These are phyloP conservation scores for Sclerodermus sp. DNA, from an alignment of 2,888 invertebrate species.

Conservation along the genomic window DNA sequence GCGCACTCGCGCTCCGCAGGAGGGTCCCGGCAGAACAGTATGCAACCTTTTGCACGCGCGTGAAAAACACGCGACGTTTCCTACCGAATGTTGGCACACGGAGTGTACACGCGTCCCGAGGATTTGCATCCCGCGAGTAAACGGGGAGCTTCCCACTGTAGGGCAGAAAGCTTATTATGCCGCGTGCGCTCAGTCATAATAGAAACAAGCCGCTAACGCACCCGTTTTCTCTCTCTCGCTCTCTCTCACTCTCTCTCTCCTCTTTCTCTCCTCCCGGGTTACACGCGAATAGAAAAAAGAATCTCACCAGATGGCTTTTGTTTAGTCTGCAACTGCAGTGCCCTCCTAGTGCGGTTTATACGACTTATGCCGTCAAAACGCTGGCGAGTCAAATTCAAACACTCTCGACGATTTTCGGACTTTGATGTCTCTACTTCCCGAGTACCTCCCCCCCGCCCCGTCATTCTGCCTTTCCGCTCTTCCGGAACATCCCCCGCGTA, in stretches of 20 bases:
- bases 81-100: no score
- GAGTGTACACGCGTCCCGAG: slow-evolving; percentile 2
- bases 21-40: no score
- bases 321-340: slow-evolving; percentile 38
- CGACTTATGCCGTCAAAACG: no score
- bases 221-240: background rate
- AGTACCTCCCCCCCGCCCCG: no score
- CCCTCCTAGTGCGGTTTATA: slow-evolving; percentile 17
- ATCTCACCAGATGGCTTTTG: slow-evolving; percentile 42
- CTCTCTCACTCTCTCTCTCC: background rate
- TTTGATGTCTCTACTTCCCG: no score
- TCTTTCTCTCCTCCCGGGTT: slow-evolving; percentile 23
- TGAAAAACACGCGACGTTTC: no score
- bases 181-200: slow-evolving; percentile 23
- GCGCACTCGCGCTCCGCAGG: no score
- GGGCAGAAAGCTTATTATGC: slow-evolving; percentile 26
- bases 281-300: slow-evolving; percentile 21
- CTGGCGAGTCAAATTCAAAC: no score
- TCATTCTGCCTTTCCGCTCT: no score
- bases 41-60: no score
- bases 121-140: slow-evolving; percentile 23
- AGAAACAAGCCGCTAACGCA: slow-evolving; percentile 14
- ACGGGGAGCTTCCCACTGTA: slow-evolving; percentile 18
- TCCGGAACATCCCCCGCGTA: no score
- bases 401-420: no score